Base-by-base conservation (phyloP, 2,888 invertebrate genomes). In the Chloromyia formosa region DNA sequence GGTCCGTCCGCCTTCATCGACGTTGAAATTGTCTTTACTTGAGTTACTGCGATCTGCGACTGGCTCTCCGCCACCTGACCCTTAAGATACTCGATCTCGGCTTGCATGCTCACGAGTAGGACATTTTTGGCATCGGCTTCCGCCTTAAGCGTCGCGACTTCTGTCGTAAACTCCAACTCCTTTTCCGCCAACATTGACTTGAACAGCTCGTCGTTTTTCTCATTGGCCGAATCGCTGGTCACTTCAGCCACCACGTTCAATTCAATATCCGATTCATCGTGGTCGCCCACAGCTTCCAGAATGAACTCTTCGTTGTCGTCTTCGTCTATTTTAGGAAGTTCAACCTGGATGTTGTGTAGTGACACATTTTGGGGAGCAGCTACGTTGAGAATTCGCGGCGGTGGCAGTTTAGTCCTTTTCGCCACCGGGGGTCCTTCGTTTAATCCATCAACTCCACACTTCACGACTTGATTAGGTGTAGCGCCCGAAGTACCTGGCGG, bases 11-110 rank as follows among this genome's bases (percentile, higher is more conserved):
- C 18, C 54, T 77, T 75, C n/a, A 66, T 64, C 4, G 79, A 77
- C 0, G 79, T 77, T 2, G 78, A 76, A 5, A 80, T 77, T 14
- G 77, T 78, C 76, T 73, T 69, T 10, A 77, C 35, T 68, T 40
- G 69, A 20, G 68, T 73, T 12, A 40, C 56, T 9, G 23, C 7
- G 22, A n/a, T 61, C 42, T 40, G 35, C 53, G 14, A 58, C 56
- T 53, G 14, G 7, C 18, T 35, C 40, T 12, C 7, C 40, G 9
- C 27, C 16, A 20, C 14, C 35, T 54, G 54, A 23, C 7, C 54
- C 49, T 49, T 16, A 1, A 66, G 7, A 12, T 22, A 3, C 23
- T 12, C 27, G 7, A 53, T n/a, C 53, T 49, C 23, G 10, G 14
- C 27, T 12, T 60, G 1, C 60, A 23, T 60, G 1, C 1, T 1